phyloP scores from a whole-genome alignment of 2,113 vertebrate genomes.

The Podiceps cristatus region DNA sequence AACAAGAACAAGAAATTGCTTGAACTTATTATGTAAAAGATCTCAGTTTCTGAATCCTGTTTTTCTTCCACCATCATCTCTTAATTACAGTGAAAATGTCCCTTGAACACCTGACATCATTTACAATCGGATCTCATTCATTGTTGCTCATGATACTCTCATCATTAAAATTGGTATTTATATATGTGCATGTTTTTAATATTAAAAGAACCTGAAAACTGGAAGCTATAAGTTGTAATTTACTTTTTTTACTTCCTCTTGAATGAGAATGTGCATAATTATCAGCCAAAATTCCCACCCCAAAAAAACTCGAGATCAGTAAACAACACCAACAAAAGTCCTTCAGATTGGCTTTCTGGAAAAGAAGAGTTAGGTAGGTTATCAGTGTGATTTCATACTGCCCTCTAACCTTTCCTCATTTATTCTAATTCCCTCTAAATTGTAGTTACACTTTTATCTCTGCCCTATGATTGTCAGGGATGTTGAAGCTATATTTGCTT shows the following conservation, averaged over 20 bases:
- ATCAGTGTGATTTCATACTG: slow-evolving; percentile 16
- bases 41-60: neutral
- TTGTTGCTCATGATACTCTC: neutral
- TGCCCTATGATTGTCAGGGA: neutral
- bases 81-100: neutral
- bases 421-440: neutral
- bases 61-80: neutral
- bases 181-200: neutral
- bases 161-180: neutral
- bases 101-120: neutral
- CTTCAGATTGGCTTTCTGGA: neutral
- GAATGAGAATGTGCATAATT: neutral
- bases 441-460: neutral
- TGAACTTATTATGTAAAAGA: slow-evolving; percentile 29
- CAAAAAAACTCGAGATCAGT: neutral
- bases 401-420: neutral
- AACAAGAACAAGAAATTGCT: neutral
- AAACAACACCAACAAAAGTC: neutral
- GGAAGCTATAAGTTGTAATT: neutral
- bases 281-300: neutral
- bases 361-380: neutral
- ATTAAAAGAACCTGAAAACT: neutral
- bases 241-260: neutral
- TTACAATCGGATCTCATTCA: neutral
- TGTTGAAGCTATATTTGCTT: neutral